Percentiles rank a stretch among this genome's conserved stretches.
These are phyloP conservation scores for Patella ulyssiponensis DNA, from an alignment of 2,888 invertebrate genomes.

Conservation along the genomic window DNA sequence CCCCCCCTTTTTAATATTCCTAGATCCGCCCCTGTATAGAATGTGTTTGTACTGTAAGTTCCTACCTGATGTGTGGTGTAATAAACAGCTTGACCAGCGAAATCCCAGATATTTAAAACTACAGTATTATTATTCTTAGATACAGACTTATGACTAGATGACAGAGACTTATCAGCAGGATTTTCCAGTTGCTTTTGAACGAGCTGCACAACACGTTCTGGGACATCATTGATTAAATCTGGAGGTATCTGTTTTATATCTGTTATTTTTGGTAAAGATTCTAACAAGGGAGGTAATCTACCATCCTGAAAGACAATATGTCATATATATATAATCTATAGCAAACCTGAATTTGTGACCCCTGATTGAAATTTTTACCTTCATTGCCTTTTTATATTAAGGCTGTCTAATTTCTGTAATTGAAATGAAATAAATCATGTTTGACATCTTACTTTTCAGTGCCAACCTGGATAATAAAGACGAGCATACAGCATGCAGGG, in stretches of 20 bases:
- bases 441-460: too few relatives aligned
- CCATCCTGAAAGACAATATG: too few relatives aligned
- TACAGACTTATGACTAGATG: constrained; percentile 21
- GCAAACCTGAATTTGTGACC: too few relatives aligned
- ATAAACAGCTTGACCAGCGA: constrained; percentile 68
- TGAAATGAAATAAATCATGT: too few relatives aligned
- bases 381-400: too few relatives aligned
- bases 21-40: too few relatives aligned
- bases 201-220: constrained; percentile 63
- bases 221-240: constrained; percentile 58
- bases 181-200: constrained; percentile 65
- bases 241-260: constrained; percentile 47
- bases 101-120: constrained; percentile 69
- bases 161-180: constrained; percentile 29
- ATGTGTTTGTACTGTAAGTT: background rate
- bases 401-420: too few relatives aligned
- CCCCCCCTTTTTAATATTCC: too few relatives aligned
- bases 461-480: too few relatives aligned
- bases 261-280: background rate
- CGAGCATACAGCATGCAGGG: too few relatives aligned
- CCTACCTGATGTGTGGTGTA: constrained; percentile 67
- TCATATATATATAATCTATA: too few relatives aligned
- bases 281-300: constrained; percentile 14
- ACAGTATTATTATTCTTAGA: constrained; percentile 48
- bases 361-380: too few relatives aligned